phyloP scores from a whole-genome alignment of 2,113 vertebrate genomes.

The Aramus guarauna region DNA sequence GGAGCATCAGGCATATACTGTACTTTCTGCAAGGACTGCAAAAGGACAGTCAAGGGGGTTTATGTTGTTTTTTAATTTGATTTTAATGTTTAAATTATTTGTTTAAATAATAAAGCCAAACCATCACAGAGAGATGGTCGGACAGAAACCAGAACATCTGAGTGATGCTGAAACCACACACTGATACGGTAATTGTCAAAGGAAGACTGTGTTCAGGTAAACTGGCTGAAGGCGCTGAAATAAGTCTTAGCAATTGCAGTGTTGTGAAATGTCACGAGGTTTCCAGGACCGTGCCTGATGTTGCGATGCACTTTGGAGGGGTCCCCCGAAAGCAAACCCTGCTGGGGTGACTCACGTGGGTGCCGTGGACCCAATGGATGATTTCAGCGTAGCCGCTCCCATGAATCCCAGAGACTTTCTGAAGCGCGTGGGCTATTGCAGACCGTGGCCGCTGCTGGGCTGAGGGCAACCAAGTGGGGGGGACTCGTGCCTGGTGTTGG shows the following conservation, averaged over 20 bases:
- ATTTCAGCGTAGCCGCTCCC: not conserved
- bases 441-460: not conserved
- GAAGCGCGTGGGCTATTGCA: not conserved
- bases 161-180: not conserved
- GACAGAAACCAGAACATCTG: not conserved
- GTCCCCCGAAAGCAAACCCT: not conserved
- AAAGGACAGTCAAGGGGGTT: constrained; percentile 30
- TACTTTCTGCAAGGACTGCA: constrained; percentile 56
- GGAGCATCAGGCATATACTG: constrained; percentile 37
- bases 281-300: not conserved
- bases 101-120: not conserved
- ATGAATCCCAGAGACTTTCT: accelerated
- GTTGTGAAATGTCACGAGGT: not conserved
- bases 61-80: not conserved
- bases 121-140: not conserved
- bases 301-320: accelerated
- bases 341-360: not conserved
- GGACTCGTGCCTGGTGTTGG: accelerated
- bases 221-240: not conserved
- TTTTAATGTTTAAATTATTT: constrained; percentile 42
- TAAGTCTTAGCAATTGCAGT: not conserved
- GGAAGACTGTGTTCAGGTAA: not conserved
- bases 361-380: accelerated
- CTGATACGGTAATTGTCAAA: not conserved
- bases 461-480: not conserved